phyloP scores from a whole-genome alignment of 2,113 vertebrate genomes.

The Barnardius zonarius region DNA sequence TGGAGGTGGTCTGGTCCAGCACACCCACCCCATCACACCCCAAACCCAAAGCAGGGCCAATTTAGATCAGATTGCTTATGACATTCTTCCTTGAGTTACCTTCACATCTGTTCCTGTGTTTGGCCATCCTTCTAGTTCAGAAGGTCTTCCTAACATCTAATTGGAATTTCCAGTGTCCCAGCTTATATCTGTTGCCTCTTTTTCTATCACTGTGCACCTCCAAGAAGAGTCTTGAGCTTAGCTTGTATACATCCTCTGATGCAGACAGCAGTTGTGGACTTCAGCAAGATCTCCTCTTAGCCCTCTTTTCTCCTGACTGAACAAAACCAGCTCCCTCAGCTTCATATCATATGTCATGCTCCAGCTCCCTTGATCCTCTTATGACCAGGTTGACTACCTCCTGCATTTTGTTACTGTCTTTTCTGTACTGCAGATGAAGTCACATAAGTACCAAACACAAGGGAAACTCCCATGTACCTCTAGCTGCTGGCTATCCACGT shows the following conservation, averaged over 20 bases:
- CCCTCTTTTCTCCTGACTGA: background rate
- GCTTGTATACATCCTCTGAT: background rate
- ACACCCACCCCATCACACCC: background rate
- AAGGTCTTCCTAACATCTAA: background rate
- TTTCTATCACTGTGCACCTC: background rate
- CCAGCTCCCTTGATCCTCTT: background rate
- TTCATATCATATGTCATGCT: background rate
- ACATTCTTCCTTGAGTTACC: background rate
- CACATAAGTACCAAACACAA: fast-evolving
- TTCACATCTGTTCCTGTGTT: background rate
- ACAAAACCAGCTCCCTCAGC: background rate
- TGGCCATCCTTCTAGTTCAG: background rate
- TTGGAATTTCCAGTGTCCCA: background rate
- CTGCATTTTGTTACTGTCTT: background rate
- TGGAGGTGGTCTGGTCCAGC: background rate
- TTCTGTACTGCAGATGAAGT: background rate
- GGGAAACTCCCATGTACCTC: background rate
- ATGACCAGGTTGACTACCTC: background rate
- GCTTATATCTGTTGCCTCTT: background rate
- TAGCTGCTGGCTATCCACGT: background rate
- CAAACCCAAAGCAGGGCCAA: background rate
- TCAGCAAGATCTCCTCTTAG: background rate
- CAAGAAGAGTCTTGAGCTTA: background rate
- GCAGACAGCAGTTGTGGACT: background rate
- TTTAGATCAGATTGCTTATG: background rate